phyloP scores from a whole-genome alignment of 2,888 invertebrate species.

The Matsumyia berberina region DNA sequence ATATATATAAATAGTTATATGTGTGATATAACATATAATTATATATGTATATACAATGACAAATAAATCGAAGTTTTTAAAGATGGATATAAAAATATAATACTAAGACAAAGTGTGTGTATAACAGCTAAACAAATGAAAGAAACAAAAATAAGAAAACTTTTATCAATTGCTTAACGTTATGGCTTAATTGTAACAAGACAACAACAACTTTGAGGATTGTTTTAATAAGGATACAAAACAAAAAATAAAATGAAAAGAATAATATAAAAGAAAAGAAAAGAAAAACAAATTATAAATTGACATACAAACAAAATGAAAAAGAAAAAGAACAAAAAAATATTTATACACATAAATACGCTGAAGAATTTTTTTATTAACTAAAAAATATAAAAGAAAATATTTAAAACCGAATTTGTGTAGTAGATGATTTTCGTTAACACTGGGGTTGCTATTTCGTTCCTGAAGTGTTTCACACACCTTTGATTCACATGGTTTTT shows the following conservation, averaged over 20 bases:
- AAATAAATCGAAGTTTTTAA: conserved; percentile 33
- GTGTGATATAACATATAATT: conserved; percentile 38
- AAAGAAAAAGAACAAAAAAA: conserved; percentile 71
- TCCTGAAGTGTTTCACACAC: too few relatives aligned
- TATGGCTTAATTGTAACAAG: conserved; percentile 78
- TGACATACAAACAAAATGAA: conserved; percentile 53
- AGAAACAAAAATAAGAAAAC: conserved; percentile 44
- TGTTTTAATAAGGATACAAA: conserved; percentile 67
- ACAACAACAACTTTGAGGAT: conserved; percentile 68
- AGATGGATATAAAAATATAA: conserved; percentile 41
- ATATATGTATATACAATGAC: conserved; percentile 55
- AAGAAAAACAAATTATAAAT: conserved; percentile 53
- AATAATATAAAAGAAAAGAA: conserved; percentile 35
- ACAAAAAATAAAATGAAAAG: conserved; percentile 22
- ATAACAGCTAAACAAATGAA: conserved; percentile 60
- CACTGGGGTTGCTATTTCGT: too few relatives aligned
- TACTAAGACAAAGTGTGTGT: conserved; percentile 63
- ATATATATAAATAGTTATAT: conserved; percentile 46
- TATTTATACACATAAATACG: conserved; percentile 79
- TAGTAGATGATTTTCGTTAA: conserved; percentile 7
- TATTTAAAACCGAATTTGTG: conserved; percentile 72
- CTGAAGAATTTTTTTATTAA: conserved; percentile 78
- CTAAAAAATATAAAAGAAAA: conserved; percentile 78
- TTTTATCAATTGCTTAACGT: conserved; percentile 77
- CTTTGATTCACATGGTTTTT: too few relatives aligned